phyloP scores from a whole-genome alignment of 2,113 vertebrate species.

The Pithys albifrons region DNA sequence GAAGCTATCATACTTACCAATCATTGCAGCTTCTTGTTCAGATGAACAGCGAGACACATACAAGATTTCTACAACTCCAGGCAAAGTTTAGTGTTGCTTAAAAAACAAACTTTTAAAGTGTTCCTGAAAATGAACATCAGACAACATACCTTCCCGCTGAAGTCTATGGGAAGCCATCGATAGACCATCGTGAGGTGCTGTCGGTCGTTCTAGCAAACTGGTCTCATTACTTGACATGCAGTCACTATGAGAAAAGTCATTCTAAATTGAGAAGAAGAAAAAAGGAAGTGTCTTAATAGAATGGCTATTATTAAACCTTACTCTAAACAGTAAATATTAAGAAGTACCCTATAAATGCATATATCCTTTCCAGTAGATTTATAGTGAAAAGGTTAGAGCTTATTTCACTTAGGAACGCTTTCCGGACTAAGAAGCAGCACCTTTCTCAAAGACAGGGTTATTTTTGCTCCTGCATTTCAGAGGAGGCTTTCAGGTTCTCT shows the following conservation, averaged over 20 bases:
- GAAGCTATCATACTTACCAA: not conserved
- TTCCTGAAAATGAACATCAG: not conserved
- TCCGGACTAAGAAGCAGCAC: too few relatives aligned
- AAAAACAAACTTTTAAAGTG: not conserved
- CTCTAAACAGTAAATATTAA: not conserved
- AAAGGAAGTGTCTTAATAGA: not conserved
- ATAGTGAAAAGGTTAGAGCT: too few relatives aligned
- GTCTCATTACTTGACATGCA: conserved; percentile 64
- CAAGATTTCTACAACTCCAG: not conserved
- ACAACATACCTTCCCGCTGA: conserved; percentile 77
- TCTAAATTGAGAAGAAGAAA: conserved; percentile 55
- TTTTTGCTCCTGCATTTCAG: too few relatives aligned
- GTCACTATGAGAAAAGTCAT: conserved; percentile 63
- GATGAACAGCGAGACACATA: not conserved
- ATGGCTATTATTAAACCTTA: not conserved
- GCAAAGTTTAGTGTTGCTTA: not conserved
- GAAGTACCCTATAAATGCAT: too few relatives aligned
- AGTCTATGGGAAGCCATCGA: conserved; percentile 67
- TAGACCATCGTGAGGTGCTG: conserved; percentile 71
- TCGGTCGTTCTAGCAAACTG: conserved; percentile 64
- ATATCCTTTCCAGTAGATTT: too few relatives aligned
- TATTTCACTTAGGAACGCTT: too few relatives aligned
- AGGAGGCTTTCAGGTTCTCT: too few relatives aligned
- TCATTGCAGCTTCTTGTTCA: not conserved
- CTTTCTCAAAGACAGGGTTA: too few relatives aligned